phyloP scores from a whole-genome alignment of 1,140 invertebrate genomes.

The Cydia amplana region DNA sequence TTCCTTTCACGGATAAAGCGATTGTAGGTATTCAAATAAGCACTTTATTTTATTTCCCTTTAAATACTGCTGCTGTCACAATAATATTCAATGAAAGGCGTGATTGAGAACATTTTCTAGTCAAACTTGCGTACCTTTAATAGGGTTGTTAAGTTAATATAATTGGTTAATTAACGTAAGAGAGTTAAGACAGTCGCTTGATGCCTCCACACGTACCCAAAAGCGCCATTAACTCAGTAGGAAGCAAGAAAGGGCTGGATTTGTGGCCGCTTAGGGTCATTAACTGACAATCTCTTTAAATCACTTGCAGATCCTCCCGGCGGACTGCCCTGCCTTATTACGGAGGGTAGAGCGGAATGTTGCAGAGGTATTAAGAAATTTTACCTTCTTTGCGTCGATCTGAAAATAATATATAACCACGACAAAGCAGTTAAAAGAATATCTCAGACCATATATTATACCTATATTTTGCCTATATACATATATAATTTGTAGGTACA shows the following conservation, averaged over 20 bases:
- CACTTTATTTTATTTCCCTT: constrained; percentile 46
- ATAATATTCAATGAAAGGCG: not conserved
- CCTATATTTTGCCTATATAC: no score
- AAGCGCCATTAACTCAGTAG: constrained; percentile 58
- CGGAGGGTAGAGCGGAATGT: constrained; percentile 56
- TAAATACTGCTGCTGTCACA: constrained; percentile 35
- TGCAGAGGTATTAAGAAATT: constrained; percentile 67
- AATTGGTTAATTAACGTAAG: constrained; percentile 30
- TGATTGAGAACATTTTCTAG: constrained; percentile 9
- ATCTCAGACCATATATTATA: not conserved
- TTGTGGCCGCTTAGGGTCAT: constrained; percentile 69
- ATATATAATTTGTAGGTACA: no score
- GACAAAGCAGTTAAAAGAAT: not conserved
- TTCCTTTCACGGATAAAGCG: constrained; percentile 36
- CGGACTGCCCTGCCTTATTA: constrained; percentile 63
- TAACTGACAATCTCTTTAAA: constrained; percentile 79
- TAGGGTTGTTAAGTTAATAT: constrained; percentile 2
- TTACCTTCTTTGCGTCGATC: constrained; percentile 37
- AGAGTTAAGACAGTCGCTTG: not conserved
- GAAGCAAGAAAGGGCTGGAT: constrained; percentile 68
- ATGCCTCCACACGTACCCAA: constrained; percentile 47
- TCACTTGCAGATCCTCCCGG: constrained; percentile 72
- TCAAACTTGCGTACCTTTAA: constrained; percentile 3
- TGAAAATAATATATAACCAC: not conserved
- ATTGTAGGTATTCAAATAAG: constrained; percentile 38